Evolutionary conservation across 1,140 invertebrate species (phyloP), one percentile per base, ranked within the genome.

Genomic region (Lepidotrigona ventralis): DNA sequence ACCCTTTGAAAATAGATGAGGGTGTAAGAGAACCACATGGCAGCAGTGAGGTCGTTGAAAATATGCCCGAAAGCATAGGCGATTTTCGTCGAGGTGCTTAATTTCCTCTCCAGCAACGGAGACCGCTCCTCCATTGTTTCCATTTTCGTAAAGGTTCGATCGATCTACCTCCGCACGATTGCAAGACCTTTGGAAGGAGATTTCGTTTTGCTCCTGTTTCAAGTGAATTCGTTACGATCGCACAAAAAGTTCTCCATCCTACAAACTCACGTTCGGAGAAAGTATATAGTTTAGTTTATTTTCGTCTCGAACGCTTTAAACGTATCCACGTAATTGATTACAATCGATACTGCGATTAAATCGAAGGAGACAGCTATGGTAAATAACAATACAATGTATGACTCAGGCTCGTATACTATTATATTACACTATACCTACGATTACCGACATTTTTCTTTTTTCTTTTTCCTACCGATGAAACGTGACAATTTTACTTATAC

Each of bases 1-100:
- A 98, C 97, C 84, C 97, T 95, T 94, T 98, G 97, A 26, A 98
- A 95, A 93, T 97, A 99, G 82, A 99, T 96, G 86, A 99, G 95
- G 69, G 98, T 96, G 92, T 99, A 99, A 0, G 97, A 98, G 93
- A 99, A 99, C 98, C 98, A 99, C 96, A 99, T 98, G 1, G 97
- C 97, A 0, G 98, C 97, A 89, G 97, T 97, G 2, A 99, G 94
- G 93, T 99, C 98, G 94, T 99, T 99, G 90, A 98, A 96, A 68
- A 99, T 95, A 92, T 99, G 98, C 1, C 98, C 98, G 68, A 98
- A 93, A 46, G 97, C 97, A 90, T 96, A 98, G 2, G 96, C 94
- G 3, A 97, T 79, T 90, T 96, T 96, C 77, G 96, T 95, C 56
- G 92, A 93, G 23, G 88, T 88, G 60, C 90, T 66, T 58, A 94